phyloP scores from a whole-genome alignment of 1,140 invertebrate genomes.

The Halotydeus destructor region DNA sequence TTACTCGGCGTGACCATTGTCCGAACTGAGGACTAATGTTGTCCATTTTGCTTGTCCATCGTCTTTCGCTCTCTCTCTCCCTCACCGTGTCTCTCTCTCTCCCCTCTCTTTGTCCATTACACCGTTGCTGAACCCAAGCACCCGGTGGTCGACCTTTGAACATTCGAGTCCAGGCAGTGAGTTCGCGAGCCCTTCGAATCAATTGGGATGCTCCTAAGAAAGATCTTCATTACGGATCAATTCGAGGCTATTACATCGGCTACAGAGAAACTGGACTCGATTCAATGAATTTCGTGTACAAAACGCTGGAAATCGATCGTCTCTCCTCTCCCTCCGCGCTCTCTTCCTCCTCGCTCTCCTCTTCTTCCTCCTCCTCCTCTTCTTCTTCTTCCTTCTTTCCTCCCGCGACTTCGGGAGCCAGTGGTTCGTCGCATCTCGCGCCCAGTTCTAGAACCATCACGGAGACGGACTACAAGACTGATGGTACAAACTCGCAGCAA shows the following conservation, averaged over 20 bases:
- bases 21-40: too few relatives aligned
- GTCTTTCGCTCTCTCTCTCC: neutral
- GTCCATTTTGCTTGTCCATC: too few relatives aligned
- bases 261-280: too few relatives aligned
- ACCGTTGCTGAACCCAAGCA: slow-evolving; percentile 25
- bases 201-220: slow-evolving; percentile 22
- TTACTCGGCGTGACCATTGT: too few relatives aligned
- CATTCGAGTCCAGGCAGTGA: slow-evolving; percentile 8
- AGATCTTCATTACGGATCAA: slow-evolving; percentile 21
- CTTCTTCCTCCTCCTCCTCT: too few relatives aligned
- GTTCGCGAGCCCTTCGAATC: slow-evolving; percentile 25
- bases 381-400: too few relatives aligned
- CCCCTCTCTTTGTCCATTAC: neutral
- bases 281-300: too few relatives aligned
- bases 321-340: too few relatives aligned
- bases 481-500: slow-evolving; percentile 9
- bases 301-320: slow-evolving; percentile 6
- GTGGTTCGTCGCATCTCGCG: too few relatives aligned
- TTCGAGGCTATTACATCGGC: slow-evolving; percentile 37
- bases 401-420: too few relatives aligned
- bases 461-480: slow-evolving; percentile 23
- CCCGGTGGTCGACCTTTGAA: slow-evolving; percentile 16
- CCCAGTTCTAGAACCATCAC: slow-evolving; percentile 21
- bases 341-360: too few relatives aligned
- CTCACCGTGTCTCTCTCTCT: neutral